phyloP scores from a whole-genome alignment of 1,140 invertebrate species.

The Bombus picipes region DNA sequence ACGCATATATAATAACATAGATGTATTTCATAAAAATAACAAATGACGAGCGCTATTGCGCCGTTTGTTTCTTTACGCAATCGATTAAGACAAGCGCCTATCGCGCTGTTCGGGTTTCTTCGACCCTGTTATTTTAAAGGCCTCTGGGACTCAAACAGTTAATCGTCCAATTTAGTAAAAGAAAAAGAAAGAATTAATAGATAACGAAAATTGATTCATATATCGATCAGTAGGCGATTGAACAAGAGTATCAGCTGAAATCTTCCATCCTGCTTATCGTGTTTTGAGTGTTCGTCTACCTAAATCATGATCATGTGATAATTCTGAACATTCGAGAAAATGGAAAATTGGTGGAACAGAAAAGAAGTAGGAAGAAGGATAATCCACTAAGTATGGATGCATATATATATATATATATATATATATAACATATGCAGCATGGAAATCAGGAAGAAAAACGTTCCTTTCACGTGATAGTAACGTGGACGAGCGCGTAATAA shows the following conservation, averaged over 20 bases:
- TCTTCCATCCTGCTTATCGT: background rate
- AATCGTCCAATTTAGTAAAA: background rate
- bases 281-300: background rate
- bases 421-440: slow-evolving; percentile 34
- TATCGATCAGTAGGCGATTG: background rate
- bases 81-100: too few species aligned
- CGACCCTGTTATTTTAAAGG: too few species aligned
- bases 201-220: background rate
- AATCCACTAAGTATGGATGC: background rate
- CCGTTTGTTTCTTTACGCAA: too few species aligned
- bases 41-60: too few species aligned
- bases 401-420: background rate
- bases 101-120: too few species aligned
- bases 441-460: slow-evolving; percentile 61
- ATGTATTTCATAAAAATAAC: too few species aligned
- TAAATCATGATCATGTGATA: background rate
- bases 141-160: too few species aligned
- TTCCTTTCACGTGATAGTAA: slow-evolving; percentile 55
- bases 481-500: slow-evolving; percentile 57
- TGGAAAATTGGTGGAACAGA: background rate
- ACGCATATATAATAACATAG: too few species aligned
- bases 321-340: background rate
- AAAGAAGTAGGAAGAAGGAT: background rate
- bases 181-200: too few species aligned
- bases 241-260: background rate